Conservation (phyloP, 2,888 invertebrate genomes). For the Strigamia maritima region DNA sequence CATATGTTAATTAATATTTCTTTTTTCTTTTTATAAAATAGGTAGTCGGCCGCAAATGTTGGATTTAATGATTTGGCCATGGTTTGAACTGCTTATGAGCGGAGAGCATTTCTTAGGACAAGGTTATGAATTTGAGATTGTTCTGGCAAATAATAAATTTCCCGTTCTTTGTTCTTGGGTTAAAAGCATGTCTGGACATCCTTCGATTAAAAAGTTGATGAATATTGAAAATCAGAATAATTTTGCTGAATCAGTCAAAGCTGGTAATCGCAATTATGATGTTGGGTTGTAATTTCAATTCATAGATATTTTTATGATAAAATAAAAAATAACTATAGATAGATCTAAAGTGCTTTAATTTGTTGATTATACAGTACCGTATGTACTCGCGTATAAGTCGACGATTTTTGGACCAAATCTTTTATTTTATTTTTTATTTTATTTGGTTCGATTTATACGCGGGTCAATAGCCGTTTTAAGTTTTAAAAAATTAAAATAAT, state of each 20-base stretch:
- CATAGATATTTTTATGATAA: too few species aligned
- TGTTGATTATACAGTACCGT: too few species aligned
- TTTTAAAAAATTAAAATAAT: too few species aligned
- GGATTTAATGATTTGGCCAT: slow-evolving; percentile 38
- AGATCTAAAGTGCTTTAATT: too few species aligned
- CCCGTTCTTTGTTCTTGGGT: background rate
- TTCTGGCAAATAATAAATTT: background rate
- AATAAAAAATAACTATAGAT: too few species aligned
- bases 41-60: slow-evolving; percentile 11
- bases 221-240: background rate
- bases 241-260: background rate
- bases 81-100: slow-evolving; percentile 19
- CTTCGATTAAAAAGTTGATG: background rate
- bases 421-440: too few species aligned
- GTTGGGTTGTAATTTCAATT: slow-evolving; percentile 26
- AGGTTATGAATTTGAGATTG: background rate
- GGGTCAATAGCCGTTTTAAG: too few species aligned
- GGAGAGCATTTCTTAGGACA: background rate
- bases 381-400: too few species aligned
- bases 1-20: too few species aligned
- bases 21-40: background rate
- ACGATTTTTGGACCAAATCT: too few species aligned
- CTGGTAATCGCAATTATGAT: slow-evolving; percentile 12
- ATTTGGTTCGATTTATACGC: too few species aligned
- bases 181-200: background rate